These are phyloP conservation scores for Pseudococcus viburni DNA, from an alignment of 2,888 invertebrate species.

Conservation along the genomic window DNA sequence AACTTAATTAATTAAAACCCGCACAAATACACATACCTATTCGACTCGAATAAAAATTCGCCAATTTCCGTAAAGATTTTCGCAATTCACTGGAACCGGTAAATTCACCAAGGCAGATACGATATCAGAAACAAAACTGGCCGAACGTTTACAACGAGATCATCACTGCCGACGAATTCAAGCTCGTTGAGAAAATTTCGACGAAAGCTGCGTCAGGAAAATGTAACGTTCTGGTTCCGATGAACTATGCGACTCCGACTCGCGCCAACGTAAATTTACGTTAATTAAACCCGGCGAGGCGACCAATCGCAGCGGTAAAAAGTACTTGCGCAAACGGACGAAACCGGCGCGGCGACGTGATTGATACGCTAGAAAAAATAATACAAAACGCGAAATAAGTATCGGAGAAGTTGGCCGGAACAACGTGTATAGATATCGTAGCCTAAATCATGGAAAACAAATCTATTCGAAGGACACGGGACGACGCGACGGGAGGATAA, in stretches of 20 bases:
- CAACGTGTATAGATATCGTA: neutral
- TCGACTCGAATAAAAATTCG: neutral
- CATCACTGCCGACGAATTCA: neutral
- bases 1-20: neutral
- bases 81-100: neutral
- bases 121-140: neutral
- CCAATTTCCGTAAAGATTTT: neutral
- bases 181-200: neutral
- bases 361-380: neutral
- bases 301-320: neutral
- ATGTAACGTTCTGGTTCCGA: neutral
- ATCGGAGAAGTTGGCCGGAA: neutral
- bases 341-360: slow-evolving; percentile 23
- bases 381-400: neutral
- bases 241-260: neutral
- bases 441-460: neutral
- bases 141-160: neutral
- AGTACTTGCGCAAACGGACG: slow-evolving; percentile 20
- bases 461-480: neutral
- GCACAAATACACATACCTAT: neutral
- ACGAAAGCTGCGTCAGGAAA: neutral
- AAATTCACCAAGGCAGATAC: neutral
- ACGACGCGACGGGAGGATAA: neutral
- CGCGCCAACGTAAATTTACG: slow-evolving; percentile 7
- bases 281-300: neutral